Percentiles rank a stretch among this genome's conserved stretches.
phyloP scores from a whole-genome alignment of 2,888 invertebrate species.

The Alviniconcha strummeri region DNA sequence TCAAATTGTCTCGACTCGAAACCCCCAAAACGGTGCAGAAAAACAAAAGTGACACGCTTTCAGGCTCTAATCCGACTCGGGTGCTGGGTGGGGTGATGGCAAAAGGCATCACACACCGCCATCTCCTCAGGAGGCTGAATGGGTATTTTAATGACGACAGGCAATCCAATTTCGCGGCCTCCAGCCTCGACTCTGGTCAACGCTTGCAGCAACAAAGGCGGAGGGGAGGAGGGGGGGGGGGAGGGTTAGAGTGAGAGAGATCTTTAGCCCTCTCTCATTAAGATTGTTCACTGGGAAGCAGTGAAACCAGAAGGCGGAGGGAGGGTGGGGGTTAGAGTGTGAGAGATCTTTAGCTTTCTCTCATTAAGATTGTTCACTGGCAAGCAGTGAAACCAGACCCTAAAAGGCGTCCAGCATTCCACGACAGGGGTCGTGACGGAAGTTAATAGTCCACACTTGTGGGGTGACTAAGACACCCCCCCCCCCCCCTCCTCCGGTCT shows the following conservation, averaged over 20 bases:
- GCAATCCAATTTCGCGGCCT: slow-evolving; percentile 1
- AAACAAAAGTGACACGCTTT: slow-evolving; percentile 3
- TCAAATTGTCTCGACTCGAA: neutral
- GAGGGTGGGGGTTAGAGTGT: neutral
- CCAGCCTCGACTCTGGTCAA: no score
- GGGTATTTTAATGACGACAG: neutral
- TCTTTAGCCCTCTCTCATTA: neutral
- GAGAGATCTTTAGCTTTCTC: no score
- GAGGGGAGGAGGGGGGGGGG: no score
- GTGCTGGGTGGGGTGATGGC: neutral
- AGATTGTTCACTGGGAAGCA: neutral
- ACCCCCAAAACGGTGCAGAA: neutral
- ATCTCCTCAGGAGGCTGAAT: neutral
- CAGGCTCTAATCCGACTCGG: neutral
- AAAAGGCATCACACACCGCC: neutral
- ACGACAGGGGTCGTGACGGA: no score
- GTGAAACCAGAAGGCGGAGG: neutral
- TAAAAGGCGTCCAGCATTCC: no score
- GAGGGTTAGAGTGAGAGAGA: neutral
- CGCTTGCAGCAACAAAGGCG: no score
- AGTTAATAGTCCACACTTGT: neutral
- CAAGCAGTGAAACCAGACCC: no score
- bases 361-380: no score
- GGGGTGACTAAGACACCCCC: neutral
- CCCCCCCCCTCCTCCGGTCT: no score